Percentiles rank a stretch among this genome's conserved stretches.
phyloP scores from a whole-genome alignment of 2,797 vertebrate genomes.

The Platyrinchus mystaceus region DNA sequence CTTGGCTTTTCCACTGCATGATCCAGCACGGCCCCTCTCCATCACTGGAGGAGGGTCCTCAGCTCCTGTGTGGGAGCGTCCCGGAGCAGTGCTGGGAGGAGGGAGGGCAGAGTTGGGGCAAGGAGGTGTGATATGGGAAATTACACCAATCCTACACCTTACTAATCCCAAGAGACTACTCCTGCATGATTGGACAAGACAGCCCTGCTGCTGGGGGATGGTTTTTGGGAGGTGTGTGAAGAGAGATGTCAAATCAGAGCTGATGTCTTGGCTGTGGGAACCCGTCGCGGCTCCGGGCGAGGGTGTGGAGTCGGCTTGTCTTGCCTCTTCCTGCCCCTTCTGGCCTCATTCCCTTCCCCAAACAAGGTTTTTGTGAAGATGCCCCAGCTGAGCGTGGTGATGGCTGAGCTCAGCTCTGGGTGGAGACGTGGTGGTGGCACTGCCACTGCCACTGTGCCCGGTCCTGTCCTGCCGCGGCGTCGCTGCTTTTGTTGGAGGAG shows the following conservation, averaged over 20 bases:
- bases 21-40: background rate
- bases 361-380: background rate
- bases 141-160: background rate
- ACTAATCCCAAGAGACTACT: background rate
- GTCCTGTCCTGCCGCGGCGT: rapidly evolving
- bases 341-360: background rate
- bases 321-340: conserved; percentile 44
- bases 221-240: background rate
- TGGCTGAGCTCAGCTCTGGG: background rate
- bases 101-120: background rate
- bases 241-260: background rate
- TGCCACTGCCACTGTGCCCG: background rate
- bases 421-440: background rate
- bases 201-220: background rate
- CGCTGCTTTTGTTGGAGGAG: background rate
- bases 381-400: background rate
- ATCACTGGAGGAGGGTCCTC: rapidly evolving
- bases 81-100: background rate
- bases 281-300: background rate
- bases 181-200: conserved; percentile 17
- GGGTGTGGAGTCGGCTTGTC: background rate
- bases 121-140: background rate
- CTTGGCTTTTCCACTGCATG: rapidly evolving
- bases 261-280: background rate
- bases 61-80: background rate